Percentiles rank a stretch among this genome's conserved stretches.
Evolutionary conservation across 23 tunicate species (phyloP).

Genomic region (Phallusia fumigata): DNA sequence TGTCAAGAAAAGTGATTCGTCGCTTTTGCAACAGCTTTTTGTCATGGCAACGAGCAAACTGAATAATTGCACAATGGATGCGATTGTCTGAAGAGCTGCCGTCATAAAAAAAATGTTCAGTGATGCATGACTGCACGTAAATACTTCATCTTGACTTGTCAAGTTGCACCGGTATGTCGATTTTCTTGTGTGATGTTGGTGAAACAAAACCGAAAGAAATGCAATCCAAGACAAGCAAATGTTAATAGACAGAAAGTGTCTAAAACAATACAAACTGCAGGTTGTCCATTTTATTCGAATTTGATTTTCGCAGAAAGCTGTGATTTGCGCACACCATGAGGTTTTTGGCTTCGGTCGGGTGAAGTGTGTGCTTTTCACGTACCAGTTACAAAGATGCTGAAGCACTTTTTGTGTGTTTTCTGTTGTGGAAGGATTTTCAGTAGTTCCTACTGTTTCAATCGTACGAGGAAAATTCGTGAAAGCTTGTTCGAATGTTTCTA

Average conservation of each 20-base stretch:
- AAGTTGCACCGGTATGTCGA: not conserved
- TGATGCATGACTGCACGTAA: not conserved
- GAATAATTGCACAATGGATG: not conserved
- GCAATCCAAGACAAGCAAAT: not conserved
- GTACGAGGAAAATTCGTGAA: no score
- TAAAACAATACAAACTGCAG: not conserved
- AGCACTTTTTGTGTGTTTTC: not conserved
- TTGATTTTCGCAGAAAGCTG: no score
- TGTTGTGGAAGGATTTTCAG: not conserved
- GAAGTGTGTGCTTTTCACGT: no score
- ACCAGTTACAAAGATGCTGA: no score
- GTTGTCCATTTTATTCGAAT: no score
- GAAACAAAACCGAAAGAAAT: not conserved
- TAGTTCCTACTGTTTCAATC: conserved; percentile 1
- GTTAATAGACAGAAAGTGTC: not conserved
- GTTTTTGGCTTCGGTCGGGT: no score
- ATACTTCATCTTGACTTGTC: not conserved
- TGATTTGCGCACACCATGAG: no score
- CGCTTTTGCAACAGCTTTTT: not conserved
- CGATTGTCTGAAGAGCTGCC: not conserved
- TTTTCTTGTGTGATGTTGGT: not conserved
- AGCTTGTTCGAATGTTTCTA: no score
- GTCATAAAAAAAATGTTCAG: not conserved
- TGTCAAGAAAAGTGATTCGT: not conserved
- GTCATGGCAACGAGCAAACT: not conserved